A percentile compares a stretch with the other conserved stretches of the same genome.
These are phyloP conservation scores for Piprites chloris DNA, from an alignment of 2,113 vertebrate genomes.

Conservation along the genomic window DNA sequence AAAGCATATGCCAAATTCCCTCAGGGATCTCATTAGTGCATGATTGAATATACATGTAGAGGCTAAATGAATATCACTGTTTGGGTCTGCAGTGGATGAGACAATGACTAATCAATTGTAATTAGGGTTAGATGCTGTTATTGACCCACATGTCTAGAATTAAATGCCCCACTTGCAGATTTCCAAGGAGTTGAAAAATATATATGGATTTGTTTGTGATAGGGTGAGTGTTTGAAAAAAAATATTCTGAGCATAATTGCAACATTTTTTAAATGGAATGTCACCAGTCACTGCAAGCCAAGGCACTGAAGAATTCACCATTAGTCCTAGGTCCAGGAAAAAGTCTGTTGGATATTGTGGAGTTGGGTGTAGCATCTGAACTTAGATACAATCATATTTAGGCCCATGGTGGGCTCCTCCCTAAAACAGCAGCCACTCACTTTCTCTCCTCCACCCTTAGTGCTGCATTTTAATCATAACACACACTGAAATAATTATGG, in stretches of 20 bases:
- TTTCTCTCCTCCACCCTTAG: constrained; percentile 48
- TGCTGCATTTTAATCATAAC: constrained; percentile 29
- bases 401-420: constrained; percentile 30
- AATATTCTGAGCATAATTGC: not conserved
- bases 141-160: constrained; percentile 74
- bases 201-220: constrained; percentile 21
- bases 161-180: constrained; percentile 48
- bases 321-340: constrained; percentile 16
- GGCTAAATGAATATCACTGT: constrained; percentile 77
- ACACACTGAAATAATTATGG: constrained; percentile 24
- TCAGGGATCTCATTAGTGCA: constrained; percentile 79
- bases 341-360: not conserved
- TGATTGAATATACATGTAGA: constrained; percentile 74
- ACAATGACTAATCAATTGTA: constrained; percentile 81
- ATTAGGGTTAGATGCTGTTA: constrained; percentile 74
- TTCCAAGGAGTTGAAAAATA: constrained; percentile 56
- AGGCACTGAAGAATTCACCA: constrained; percentile 9
- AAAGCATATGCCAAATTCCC: constrained; percentile 73
- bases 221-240: constrained; percentile 2
- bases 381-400: constrained; percentile 1
- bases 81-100: constrained; percentile 72
- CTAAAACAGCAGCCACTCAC: constrained; percentile 45
- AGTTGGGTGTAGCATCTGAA: constrained; percentile 48
- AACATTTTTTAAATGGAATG: constrained; percentile 47
- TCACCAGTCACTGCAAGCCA: constrained; percentile 18